phyloP scores from a whole-genome alignment of 2,797 vertebrate species.

The Eurystomus glaucurus region DNA sequence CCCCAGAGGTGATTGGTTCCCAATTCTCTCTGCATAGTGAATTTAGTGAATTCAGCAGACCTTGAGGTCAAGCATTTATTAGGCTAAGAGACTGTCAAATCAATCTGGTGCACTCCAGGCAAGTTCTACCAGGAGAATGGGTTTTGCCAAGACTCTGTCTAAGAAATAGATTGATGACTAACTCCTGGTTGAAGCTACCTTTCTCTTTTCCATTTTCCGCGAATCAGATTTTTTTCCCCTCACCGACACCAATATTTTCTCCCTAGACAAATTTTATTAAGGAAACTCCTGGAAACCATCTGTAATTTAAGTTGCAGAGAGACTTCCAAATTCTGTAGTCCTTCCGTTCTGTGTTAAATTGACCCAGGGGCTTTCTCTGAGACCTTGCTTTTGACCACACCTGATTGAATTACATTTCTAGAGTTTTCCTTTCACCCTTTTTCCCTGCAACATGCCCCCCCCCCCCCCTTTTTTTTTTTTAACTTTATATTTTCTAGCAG shows the following conservation, averaged over 20 bases:
- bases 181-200: slow-evolving; percentile 51
- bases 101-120: slow-evolving; percentile 76
- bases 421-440: background rate
- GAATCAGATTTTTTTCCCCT: slow-evolving; percentile 42
- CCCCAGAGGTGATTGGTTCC: slow-evolving; percentile 74
- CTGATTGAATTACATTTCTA: background rate
- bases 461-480: too few relatives aligned
- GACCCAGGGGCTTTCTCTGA: background rate
- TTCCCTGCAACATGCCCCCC: background rate
- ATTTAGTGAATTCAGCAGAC: slow-evolving; percentile 80
- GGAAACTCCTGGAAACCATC: slow-evolving; percentile 53
- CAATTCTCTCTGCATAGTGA: slow-evolving; percentile 72
- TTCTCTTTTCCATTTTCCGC: slow-evolving; percentile 59
- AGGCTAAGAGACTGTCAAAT: slow-evolving; percentile 80
- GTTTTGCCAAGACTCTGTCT: slow-evolving; percentile 72
- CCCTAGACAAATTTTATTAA: slow-evolving; percentile 60
- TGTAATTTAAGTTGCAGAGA: slow-evolving; percentile 16
- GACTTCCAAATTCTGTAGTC: background rate
- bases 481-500: too few relatives aligned
- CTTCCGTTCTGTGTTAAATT: background rate
- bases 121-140: slow-evolving; percentile 67
- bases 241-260: slow-evolving; percentile 60
- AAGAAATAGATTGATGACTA: slow-evolving; percentile 66
- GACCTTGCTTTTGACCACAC: background rate
- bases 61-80: slow-evolving; percentile 78